A percentile compares a stretch with the other conserved stretches of the same genome.
Conservation (phyloP, 2,888 invertebrate genomes). For the Ptychoptera contaminata region DNA sequence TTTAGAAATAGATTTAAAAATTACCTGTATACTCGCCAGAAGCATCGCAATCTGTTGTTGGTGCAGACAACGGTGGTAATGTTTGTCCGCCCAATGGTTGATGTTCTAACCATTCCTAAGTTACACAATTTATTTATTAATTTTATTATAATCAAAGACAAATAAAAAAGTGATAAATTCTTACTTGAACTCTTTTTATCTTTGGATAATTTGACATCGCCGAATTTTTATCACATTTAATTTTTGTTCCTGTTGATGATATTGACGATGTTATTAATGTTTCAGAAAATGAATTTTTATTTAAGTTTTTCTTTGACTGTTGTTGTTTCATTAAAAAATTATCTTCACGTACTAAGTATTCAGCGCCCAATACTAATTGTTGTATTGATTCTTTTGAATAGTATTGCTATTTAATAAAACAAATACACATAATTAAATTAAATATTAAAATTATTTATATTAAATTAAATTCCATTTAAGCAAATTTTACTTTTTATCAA, state of each 20-base stretch:
- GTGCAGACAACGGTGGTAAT: constrained; percentile 7
- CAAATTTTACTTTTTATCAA: neutral
- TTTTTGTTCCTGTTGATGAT: constrained; percentile 4
- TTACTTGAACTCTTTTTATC: constrained; percentile 29
- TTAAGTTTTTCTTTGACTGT: neutral
- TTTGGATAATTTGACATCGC: constrained; percentile 20
- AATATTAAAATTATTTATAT: neutral
- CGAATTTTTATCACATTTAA: constrained; percentile 24
- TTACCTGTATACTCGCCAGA: constrained; percentile 65
- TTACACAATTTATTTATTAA: neutral
- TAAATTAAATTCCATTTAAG: neutral
- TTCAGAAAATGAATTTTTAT: constrained; percentile 2
- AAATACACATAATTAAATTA: neutral
- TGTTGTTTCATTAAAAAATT: constrained; percentile 1
- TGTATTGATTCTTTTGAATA: constrained; percentile 44
- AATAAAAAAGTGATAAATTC: constrained; percentile 1
- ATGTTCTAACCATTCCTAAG: constrained; percentile 30
- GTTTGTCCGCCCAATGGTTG: constrained; percentile 18
- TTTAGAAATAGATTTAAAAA: constrained; percentile 28
- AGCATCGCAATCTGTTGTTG: constrained; percentile 52
- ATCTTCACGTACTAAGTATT: constrained; percentile 52
- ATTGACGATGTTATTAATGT: neutral
- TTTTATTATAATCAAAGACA: neutral
- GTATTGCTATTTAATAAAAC: constrained; percentile 4
- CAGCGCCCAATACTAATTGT: constrained; percentile 63